Conservation (phyloP, 2,797 vertebrate species). For the Pangasius krempfi region DNA sequence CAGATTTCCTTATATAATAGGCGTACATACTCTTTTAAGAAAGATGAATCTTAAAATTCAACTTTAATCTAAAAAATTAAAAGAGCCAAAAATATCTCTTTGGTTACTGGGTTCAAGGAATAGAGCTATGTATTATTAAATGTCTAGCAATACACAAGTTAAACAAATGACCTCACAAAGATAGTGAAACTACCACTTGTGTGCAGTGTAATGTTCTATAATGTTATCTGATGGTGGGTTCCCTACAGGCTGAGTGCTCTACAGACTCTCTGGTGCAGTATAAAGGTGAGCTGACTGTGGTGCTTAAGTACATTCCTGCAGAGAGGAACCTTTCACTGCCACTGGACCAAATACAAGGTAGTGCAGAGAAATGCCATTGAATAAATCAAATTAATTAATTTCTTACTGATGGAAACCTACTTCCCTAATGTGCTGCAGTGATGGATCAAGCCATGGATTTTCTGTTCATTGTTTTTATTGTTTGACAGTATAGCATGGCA, state of each 20-base stretch:
- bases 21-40: no score
- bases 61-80: not conserved
- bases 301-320: constrained; percentile 90
- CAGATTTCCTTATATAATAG: not conserved
- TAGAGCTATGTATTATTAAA: not conserved
- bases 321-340: constrained; percentile 85
- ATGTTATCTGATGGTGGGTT: constrained; percentile 15
- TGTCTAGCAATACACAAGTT: not conserved
- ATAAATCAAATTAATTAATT: not conserved
- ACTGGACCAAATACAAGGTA: constrained; percentile 88
- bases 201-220: not conserved
- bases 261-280: constrained; percentile 86
- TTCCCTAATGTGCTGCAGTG: not conserved
- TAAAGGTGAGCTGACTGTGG: constrained; percentile 92
- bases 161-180: not conserved
- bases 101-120: not conserved
- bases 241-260: constrained; percentile 76
- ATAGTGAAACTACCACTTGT: not conserved
- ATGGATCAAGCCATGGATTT: not conserved
- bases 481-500: not conserved
- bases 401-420: not conserved
- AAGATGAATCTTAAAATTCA: not conserved
- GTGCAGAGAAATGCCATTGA: not conserved
- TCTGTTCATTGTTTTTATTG: not conserved
- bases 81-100: not conserved